phyloP scores from a whole-genome alignment of 2,888 invertebrate genomes.

The Steromphala cineraria region DNA sequence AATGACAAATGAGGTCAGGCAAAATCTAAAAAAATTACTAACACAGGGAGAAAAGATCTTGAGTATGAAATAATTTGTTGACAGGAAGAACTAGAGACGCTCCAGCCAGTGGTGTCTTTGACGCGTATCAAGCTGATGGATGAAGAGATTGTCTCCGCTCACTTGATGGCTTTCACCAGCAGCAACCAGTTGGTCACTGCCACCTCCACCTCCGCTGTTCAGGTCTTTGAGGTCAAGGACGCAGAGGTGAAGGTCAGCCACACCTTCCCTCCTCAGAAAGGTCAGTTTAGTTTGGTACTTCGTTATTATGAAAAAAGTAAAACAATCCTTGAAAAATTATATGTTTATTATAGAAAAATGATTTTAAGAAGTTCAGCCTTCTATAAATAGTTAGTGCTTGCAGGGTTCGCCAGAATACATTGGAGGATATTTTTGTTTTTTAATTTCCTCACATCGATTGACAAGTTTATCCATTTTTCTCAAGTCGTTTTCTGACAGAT shows the following conservation, averaged over 20 bases:
- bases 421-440: too few species aligned
- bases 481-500: too few species aligned
- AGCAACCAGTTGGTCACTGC: constrained; percentile 50
- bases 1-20: too few species aligned
- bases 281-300: constrained; percentile 25
- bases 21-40: too few species aligned
- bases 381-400: too few species aligned
- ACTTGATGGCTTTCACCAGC: constrained; percentile 56
- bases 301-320: not conserved
- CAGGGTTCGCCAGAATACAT: too few species aligned
- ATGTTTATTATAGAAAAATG: too few species aligned
- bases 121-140: constrained; percentile 13
- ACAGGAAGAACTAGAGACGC: not conserved
- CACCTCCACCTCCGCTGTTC: constrained; percentile 53
- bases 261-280: constrained; percentile 39
- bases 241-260: constrained; percentile 40
- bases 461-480: too few species aligned
- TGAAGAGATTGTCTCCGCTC: constrained; percentile 41
- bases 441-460: too few species aligned
- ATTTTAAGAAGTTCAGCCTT: too few species aligned
- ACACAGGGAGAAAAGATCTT: too few species aligned
- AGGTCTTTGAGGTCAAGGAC: constrained; percentile 46
- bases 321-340: too few species aligned
- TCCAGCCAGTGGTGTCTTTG: constrained; percentile 13
- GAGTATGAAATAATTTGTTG: not conserved